These are phyloP conservation scores for Epistrophella euchroma DNA, from an alignment of 2,888 invertebrate species.

Conservation along the genomic window DNA sequence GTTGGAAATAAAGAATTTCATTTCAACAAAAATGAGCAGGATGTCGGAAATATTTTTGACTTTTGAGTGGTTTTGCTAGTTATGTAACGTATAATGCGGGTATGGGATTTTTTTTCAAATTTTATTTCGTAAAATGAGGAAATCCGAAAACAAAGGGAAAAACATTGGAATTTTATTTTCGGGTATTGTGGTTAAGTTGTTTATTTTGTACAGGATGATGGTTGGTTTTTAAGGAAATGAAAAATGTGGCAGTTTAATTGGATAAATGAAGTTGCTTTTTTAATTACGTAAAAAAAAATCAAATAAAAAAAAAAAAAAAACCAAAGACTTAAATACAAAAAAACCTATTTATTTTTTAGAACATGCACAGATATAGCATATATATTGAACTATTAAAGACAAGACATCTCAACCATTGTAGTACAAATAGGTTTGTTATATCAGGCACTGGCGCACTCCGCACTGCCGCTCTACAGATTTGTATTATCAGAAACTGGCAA, in stretches of 20 bases:
- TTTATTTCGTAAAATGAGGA: neutral
- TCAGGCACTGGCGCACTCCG: no score
- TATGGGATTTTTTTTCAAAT: neutral
- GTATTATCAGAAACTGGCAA: no score
- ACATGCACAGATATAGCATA: no score
- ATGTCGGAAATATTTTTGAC: constrained; percentile 64
- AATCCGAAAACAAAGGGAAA: neutral
- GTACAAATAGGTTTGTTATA: no score
- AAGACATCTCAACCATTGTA: no score
- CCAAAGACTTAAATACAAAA: no score
- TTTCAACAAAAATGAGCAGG: constrained; percentile 60
- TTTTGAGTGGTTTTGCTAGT: constrained; percentile 66
- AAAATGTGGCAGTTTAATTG: neutral
- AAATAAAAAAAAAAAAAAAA: no score
- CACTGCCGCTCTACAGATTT: no score
- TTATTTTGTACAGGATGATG: neutral
- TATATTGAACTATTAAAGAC: no score
- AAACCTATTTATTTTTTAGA: no score
- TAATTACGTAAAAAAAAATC: neutral
- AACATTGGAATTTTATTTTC: neutral
- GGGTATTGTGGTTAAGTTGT: constrained; percentile 11
- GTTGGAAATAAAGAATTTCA: constrained; percentile 51
- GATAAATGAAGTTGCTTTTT: neutral
- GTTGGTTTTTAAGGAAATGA: neutral
- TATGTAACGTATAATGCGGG: constrained; percentile 33